Evolutionary conservation across 1,140 invertebrate species (phyloP).

Genomic region (Plectrocnemia conspersa): DNA sequence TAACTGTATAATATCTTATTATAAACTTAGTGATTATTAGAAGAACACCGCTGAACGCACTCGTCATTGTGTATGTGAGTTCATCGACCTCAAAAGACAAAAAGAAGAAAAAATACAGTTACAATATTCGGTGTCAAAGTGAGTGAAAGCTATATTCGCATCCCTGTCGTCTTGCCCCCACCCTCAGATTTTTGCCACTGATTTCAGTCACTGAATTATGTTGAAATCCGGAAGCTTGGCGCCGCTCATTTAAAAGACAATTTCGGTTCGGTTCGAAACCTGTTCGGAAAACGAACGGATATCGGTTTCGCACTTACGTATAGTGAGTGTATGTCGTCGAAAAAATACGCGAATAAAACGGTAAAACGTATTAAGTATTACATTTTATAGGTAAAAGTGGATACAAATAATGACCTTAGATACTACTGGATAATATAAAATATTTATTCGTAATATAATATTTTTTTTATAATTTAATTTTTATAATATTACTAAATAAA

Average conservation of each 20-base stretch:
- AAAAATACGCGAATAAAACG: no score
- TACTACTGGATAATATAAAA: no score
- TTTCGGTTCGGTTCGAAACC: not conserved
- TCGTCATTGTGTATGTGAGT: constrained; percentile 23
- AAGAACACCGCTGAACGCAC: constrained; percentile 24
- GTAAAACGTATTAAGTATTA: no score
- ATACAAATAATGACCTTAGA: no score
- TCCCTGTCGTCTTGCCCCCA: constrained; percentile 6
- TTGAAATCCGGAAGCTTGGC: constrained; percentile 12
- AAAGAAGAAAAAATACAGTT: constrained; percentile 35
- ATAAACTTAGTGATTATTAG: constrained; percentile 1
- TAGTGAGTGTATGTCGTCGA: no score
- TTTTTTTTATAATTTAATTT: no score
- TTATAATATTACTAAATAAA: no score
- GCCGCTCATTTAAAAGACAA: constrained; percentile 1
- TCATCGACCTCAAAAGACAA: constrained; percentile 33
- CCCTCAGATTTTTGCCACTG: not conserved
- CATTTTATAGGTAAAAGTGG: no score
- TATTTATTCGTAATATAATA: no score
- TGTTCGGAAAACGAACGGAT: not conserved
- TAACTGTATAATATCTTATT: no score
- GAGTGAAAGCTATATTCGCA: not conserved
- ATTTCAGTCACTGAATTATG: not conserved
- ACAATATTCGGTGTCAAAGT: constrained; percentile 27
- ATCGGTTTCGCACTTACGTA: no score